phyloP scores from a whole-genome alignment of 23 tunicate species.

The Trididemnum miniatum region DNA sequence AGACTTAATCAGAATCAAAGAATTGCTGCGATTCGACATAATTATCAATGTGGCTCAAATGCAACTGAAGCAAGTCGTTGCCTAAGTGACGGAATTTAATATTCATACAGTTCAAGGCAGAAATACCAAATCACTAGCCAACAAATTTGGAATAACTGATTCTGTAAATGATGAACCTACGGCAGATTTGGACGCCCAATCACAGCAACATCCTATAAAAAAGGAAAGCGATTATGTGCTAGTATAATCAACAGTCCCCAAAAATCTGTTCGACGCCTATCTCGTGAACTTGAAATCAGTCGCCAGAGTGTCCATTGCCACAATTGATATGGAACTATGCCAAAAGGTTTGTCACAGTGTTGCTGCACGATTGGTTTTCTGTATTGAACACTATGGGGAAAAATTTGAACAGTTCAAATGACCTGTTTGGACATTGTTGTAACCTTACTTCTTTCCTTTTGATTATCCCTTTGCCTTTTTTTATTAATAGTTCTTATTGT shows the following conservation, averaged over 20 bases:
- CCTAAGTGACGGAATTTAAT: slow-evolving; percentile 24
- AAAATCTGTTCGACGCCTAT: slow-evolving; percentile 33
- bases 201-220: slow-evolving; percentile 32
- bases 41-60: slow-evolving; percentile 34
- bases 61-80: slow-evolving; percentile 33
- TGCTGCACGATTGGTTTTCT: slow-evolving; percentile 30
- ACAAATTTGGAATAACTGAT: slow-evolving; percentile 30
- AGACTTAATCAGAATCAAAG: slow-evolving; percentile 31
- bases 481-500: slow-evolving; percentile 18
- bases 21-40: slow-evolving; percentile 30
- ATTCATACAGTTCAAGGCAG: slow-evolving; percentile 37
- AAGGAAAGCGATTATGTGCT: slow-evolving; percentile 33
- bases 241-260: slow-evolving; percentile 34
- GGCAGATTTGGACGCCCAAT: slow-evolving; percentile 32
- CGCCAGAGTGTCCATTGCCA: slow-evolving; percentile 36
- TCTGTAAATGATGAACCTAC: slow-evolving; percentile 33
- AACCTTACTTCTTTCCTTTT: slow-evolving; percentile 32
- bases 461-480: slow-evolving; percentile 15
- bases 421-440: no score
- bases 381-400: slow-evolving; percentile 29
- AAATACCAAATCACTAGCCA: slow-evolving; percentile 26
- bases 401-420: no score
- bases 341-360: slow-evolving; percentile 34
- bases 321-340: slow-evolving; percentile 51
- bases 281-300: slow-evolving; percentile 34